Base-by-base conservation (phyloP, 2,113 vertebrate species). In the Geococcyx californianus region DNA sequence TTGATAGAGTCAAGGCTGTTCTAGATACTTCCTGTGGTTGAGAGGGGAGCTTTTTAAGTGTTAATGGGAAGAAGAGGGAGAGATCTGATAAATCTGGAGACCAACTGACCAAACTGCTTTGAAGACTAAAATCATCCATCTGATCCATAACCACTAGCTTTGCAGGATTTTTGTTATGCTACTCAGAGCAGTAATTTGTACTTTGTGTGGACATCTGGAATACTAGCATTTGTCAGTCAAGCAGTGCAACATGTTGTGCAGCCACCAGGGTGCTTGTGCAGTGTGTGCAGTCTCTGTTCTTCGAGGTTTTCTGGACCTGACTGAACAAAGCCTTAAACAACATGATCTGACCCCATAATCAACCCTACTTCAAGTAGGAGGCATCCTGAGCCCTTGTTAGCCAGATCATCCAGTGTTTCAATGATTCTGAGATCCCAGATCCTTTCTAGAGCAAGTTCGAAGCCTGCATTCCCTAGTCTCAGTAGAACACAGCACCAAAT, bases 361-460 rank as follows among this genome's bases (percentile, higher is more conserved):
- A 0, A 72, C 33, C 12, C 11, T 55, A 0, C 16, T 78, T 82
- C 59, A 69, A 55, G 16, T 24, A 38, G 56, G 29, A 81, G 36
- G 49, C 23, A 17, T 87, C 69, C 38, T 72, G 69, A 89, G 56
- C 49, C 26, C 38, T 85, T 83, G 33, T 47, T 58, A 59, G n/a
- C 74, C 3, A 0, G 1, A 26, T 44, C 25, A 66, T 45, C 13
- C 40, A 26, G 64, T 58, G 40, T 25, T 33, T 68, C 1, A 1
- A 13, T 66, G 51, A 40, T 73, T 83, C 10, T 47, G 28, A 28
- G 13, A 38, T 29, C 34, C 10, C 5, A 42, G 36, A 45, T 49
- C 51, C 42, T 76, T 64, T 56, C 66, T 79, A 38, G 87, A 82
- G 26, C 42, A 34, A 83, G 19, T 52, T 78, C 36, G 36, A 67